Evolutionary conservation across 2,888 invertebrate species (phyloP), one percentile per base, ranked within the genome.

Genomic region (Scaptomyza cyrtandrae): DNA sequence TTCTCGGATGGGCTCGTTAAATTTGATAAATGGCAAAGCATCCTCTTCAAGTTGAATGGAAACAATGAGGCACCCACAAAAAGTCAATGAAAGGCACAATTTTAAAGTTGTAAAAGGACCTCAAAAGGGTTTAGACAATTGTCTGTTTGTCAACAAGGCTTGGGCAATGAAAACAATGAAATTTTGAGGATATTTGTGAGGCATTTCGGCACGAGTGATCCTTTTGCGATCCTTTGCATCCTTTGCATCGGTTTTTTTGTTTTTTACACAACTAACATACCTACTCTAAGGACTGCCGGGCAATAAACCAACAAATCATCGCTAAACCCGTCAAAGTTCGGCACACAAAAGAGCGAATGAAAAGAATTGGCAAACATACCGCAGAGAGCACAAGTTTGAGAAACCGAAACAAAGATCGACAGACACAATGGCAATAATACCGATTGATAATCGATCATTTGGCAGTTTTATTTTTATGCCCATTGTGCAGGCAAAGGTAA

Each of bases 231-330:
- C 62, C 68, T 44, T 19, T 16, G 39, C 39, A 44, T 55, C 13
- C 13, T 13, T 13, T 16, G n/a, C 37, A 37, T 44, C 14, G 10
- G 6, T 16, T 16, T 48, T 57, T 75, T 76, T 57, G 57, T 16
- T 48, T 57, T 75, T 76, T 57, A 55, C 57, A 53, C 45, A 64
- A 16, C 53, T 27, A 64, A 44, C 60, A 64, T 50, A 64, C 68
- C 63, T 62, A 7, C 39, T 54, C 35, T 46, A 59, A 58, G 75
- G 71, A 78, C 71, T 53, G 60, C 44, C 54, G 72, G 76, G 66
- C 86, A 86, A 82, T 79, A 88, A 88, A 82, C 88, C 82, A 88
- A 82, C 86, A 82, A 82, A 82, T 82, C 82, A 86, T 82, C 81
- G 76, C 75, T 79, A 75, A 79, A 75, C 49, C 75, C 76, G 79